Evolutionary conservation across 2,113 vertebrate genomes (phyloP), one percentile per base, ranked within the genome.

Genomic region (Poecile atricapillus): DNA sequence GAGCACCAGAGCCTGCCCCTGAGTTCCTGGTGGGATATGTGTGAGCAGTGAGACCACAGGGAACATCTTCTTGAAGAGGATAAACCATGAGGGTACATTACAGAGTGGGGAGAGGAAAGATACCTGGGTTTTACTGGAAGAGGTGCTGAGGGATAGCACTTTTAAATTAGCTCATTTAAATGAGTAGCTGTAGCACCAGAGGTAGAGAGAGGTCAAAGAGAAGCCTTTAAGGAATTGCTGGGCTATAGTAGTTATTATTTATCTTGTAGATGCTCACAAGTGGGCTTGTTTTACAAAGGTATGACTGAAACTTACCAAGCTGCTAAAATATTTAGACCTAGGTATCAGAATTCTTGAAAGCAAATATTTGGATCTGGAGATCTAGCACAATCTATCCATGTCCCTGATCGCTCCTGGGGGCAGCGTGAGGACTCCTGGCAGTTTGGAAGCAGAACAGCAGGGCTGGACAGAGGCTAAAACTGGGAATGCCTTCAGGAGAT

Each of bases 21-120:
- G 0, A 37, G 50, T 2, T 52, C n/a, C 63, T 0, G 0, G 20
- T 31, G 31, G 33, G 9, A 13, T 31, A 33, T 0, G 1, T 8
- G 21, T 7, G 8, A 77, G 56, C 60, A 62, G 56, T 23, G 33
- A 63, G 25, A 81, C 9, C 13, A 18, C 4, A 2, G 37, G 0
- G 0, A 67, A 62, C 2, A 10, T 64, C 28, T 47, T 50, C 64
- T 55, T 33, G 23, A 75, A 60, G 11, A 64, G 28, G 47, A 63
- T 46, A 43, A 67, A 74, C 7, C 5, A 5, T 14, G 13, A 37
- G 19, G 80, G 22, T 6, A n/a, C 10, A 55, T 67, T 74, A 87
- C 52, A 65, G 15, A 83, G 35, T 4, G 3, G 3, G 8, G 5
- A 44, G 47, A 73, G 31, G 27, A 70, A 77, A 87, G 23, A 46